Percentiles rank a stretch among this genome's conserved stretches.
Evolutionary conservation across 2,888 invertebrate species (phyloP).

Genomic region (Dione vanillae): DNA sequence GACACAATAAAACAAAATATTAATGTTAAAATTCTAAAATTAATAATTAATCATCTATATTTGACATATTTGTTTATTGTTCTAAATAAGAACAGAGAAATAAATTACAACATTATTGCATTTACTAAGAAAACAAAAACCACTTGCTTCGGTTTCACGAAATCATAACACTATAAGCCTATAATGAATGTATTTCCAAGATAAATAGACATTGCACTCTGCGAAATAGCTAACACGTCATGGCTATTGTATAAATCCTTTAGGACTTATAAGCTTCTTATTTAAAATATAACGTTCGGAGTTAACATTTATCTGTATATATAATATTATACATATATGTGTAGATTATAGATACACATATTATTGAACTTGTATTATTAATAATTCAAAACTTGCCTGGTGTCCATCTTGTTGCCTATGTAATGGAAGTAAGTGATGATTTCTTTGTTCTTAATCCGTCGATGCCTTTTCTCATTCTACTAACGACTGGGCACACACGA

Average conservation of each 20-base stretch:
- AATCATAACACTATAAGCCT: conserved; percentile 8
- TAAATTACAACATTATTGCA: not conserved
- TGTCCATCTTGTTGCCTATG: conserved; percentile 65
- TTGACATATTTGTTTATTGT: not conserved
- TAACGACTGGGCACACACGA: conserved; percentile 70
- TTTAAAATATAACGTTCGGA: conserved; percentile 27
- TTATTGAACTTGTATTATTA: too few relatives aligned
- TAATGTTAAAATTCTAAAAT: not conserved
- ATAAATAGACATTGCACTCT: conserved; percentile 37
- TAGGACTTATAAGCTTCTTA: conserved; percentile 32
- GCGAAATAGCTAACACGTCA: conserved; percentile 34
- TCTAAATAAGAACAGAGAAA: not conserved
- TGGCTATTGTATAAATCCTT: conserved; percentile 40
- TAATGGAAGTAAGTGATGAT: conserved; percentile 53
- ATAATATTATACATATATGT: too few relatives aligned
- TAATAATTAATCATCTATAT: not conserved
- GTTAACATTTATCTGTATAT: conserved; percentile 1
- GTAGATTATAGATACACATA: conserved; percentile 3
- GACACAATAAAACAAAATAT: not conserved
- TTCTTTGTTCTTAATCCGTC: conserved; percentile 66
- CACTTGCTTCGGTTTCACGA: not conserved
- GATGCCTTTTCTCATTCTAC: conserved; percentile 66
- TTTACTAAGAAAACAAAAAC: conserved; percentile 9
- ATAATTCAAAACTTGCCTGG: conserved; percentile 58
- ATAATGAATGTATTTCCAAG: conserved; percentile 25